phyloP scores from a whole-genome alignment of 2,797 vertebrate species.

The Pangasius larnaudii region DNA sequence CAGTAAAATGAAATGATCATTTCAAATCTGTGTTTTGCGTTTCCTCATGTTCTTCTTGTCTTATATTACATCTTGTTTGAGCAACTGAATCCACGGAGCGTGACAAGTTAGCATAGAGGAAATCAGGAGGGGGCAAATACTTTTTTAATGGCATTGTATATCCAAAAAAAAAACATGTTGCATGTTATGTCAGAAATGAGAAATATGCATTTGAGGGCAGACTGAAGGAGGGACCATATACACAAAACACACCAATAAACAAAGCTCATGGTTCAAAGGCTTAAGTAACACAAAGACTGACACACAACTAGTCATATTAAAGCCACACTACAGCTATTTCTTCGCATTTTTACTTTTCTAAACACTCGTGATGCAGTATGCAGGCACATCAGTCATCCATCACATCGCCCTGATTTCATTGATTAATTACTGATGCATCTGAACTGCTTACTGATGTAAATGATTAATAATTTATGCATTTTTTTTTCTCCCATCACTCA shows the following conservation, averaged over 20 bases:
- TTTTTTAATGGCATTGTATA: background rate
- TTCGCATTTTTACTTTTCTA: background rate
- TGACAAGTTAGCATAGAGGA: background rate
- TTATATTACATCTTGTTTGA: background rate
- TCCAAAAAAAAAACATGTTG: background rate
- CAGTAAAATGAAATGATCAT: background rate
- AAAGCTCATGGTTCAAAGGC: background rate
- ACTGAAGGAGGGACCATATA: background rate
- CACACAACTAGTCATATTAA: background rate
- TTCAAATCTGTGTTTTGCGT: background rate
- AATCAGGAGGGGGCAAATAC: background rate
- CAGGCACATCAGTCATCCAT: background rate
- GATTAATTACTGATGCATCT: slow-evolving; percentile 23
- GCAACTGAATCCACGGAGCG: background rate
- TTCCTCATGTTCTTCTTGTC: background rate
- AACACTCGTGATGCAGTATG: background rate
- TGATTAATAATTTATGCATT: background rate
- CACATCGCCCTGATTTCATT: background rate
- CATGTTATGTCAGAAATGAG: too few relatives aligned
- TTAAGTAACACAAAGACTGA: background rate
- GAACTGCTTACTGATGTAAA: background rate
- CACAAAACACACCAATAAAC: background rate
- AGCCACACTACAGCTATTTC: background rate
- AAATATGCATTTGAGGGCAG: too few relatives aligned
- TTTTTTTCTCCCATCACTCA: background rate